Conservation (phyloP, 2,888 invertebrate species). For the Amorpha juglandis region DNA sequence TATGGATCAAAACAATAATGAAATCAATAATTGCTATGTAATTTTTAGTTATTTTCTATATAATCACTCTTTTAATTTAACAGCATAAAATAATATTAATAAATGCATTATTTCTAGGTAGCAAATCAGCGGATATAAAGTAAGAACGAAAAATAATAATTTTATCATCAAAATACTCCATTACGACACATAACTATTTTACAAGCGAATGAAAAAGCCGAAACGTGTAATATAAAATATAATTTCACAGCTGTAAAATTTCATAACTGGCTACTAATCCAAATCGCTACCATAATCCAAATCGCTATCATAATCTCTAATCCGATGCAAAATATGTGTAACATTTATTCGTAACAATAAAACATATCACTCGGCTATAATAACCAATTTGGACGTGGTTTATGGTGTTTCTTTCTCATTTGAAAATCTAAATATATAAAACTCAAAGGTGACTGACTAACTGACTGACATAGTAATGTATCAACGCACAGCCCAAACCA, state of each 20-base stretch:
- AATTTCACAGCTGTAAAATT: conserved; percentile 16
- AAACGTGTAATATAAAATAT: neutral
- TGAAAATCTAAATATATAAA: no score
- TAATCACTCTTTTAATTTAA: no score
- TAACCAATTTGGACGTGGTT: conserved; percentile 13
- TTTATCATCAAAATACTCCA: neutral
- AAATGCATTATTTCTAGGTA: no score
- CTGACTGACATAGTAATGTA: no score
- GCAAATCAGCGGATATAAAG: neutral
- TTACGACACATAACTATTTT: neutral
- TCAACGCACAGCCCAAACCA: no score
- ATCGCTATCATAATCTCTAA: conserved; percentile 1
- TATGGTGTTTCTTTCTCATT: neutral
- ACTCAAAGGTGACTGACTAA: no score
- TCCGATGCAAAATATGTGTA: conserved; percentile 22
- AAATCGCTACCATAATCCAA: neutral
- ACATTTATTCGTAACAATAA: conserved; percentile 27
- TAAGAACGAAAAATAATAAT: neutral
- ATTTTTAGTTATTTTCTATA: no score
- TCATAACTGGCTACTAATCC: neutral
- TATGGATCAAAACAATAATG: no score
- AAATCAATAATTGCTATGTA: no score
- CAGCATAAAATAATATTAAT: no score
- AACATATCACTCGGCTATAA: neutral
- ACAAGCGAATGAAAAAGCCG: neutral